Evolutionary conservation across 1,140 invertebrate species (phyloP).

Genomic region (Leptinotarsa undecemlineata): DNA sequence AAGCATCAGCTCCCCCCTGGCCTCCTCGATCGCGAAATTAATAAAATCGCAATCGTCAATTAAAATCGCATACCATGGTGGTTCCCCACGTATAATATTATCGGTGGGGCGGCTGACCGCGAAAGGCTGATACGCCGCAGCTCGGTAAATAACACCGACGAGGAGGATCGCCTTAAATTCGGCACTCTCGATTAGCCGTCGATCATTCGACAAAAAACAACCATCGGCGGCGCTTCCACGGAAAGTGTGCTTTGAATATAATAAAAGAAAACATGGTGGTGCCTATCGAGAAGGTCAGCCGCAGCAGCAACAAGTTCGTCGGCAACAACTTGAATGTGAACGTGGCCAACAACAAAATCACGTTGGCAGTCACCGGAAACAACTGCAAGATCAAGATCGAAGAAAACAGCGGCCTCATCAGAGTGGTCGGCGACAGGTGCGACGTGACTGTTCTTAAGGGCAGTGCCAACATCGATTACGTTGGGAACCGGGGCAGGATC

Average conservation of each 20-base stretch:
- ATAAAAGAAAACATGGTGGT: constrained; percentile 23
- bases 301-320: constrained; percentile 15
- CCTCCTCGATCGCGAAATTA: neutral
- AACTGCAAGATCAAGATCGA: constrained; percentile 22
- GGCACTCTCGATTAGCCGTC: neutral
- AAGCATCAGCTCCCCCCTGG: neutral
- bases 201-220: constrained; percentile 11
- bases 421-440: constrained; percentile 22
- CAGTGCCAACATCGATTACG: constrained; percentile 26
- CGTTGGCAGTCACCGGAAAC: constrained; percentile 18
- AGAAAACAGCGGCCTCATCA: constrained; percentile 17
- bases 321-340: constrained; percentile 27
- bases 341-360: constrained; percentile 20
- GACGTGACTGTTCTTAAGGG: constrained; percentile 22
- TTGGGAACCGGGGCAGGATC: constrained; percentile 29
- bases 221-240: neutral
- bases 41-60: neutral
- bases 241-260: neutral
- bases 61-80: constrained; percentile 2
- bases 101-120: neutral
- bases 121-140: neutral
- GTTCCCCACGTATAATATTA: neutral
- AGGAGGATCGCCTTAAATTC: constrained; percentile 13
- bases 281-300: constrained; percentile 6
- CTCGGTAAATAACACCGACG: constrained; percentile 8